These are phyloP conservation scores for Atrina japonica DNA, from an alignment of 2,888 invertebrate species.

Conservation along the genomic window DNA sequence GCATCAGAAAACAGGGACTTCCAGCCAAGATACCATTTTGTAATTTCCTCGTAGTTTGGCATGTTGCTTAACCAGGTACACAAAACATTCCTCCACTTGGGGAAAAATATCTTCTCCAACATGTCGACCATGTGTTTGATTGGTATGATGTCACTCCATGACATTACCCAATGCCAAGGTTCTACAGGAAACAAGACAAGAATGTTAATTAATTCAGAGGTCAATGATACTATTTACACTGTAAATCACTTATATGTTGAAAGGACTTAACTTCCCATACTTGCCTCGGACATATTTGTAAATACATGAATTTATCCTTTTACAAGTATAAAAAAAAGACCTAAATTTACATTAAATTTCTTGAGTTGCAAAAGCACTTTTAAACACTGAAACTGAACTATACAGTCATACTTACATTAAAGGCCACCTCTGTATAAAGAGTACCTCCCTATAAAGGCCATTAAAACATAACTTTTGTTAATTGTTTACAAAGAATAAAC, in stretches of 20 bases:
- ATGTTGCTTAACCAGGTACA: constrained; percentile 92
- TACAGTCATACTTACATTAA: no score
- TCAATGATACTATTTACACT: not conserved
- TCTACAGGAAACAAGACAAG: constrained; percentile 82
- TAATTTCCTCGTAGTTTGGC: constrained; percentile 94
- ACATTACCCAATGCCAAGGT: constrained; percentile 96
- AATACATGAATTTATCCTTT: not conserved
- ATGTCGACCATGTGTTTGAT: constrained; percentile 88
- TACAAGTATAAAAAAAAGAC: not conserved
- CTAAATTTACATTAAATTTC: no score
- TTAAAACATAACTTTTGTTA: no score
- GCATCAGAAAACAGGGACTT: constrained; percentile 83
- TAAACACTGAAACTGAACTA: no score
- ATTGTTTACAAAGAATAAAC: no score
- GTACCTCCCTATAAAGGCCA: no score
- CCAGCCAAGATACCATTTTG: constrained; percentile 90
- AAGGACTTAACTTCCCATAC: not conserved
- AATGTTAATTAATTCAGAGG: not conserved
- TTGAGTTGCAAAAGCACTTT: not conserved
- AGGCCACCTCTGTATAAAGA: no score
- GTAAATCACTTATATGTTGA: not conserved
- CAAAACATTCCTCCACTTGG: constrained; percentile 85
- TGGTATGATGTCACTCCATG: constrained; percentile 94
- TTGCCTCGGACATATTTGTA: not conserved
- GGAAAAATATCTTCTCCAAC: constrained; percentile 94